Percentiles rank a stretch among this genome's conserved stretches.
phyloP scores from a whole-genome alignment of 2,113 vertebrate genomes.

The pig (Sus scrofa) region DNA sequence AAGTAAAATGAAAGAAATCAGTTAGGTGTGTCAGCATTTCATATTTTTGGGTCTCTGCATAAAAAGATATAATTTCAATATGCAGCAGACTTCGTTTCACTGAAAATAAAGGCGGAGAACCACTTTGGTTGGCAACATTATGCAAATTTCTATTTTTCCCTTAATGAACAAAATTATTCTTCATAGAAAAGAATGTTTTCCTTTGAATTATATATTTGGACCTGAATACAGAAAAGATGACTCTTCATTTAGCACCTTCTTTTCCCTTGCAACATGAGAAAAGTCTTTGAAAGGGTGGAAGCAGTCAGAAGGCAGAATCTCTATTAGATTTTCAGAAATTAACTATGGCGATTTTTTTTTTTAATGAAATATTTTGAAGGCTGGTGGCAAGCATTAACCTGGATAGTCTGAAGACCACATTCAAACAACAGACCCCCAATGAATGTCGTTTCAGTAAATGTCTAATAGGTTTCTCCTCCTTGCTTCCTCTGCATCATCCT shows the following conservation, averaged over 20 bases:
- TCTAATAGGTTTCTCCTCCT: background rate
- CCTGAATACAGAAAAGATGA: background rate
- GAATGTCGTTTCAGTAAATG: background rate
- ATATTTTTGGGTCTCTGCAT: conserved; percentile 5
- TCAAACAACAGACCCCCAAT: background rate
- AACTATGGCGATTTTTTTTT: background rate
- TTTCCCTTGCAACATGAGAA: background rate
- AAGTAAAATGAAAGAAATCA: conserved; percentile 42
- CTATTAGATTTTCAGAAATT: conserved; percentile 5
- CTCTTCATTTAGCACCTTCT: background rate
- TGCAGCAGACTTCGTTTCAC: background rate
- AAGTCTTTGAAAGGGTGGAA: background rate
- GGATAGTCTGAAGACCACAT: background rate
- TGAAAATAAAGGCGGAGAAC: conserved; percentile 41
- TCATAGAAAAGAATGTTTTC: background rate
- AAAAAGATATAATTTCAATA: conserved; percentile 47
- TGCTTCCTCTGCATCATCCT: background rate
- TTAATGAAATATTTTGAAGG: background rate
- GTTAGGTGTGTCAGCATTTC: conserved; percentile 45
- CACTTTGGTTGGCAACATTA: conserved; percentile 2
- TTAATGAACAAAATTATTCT: conserved; percentile 54
- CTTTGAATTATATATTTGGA: background rate
- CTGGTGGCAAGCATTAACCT: background rate
- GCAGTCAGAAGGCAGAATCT: background rate
- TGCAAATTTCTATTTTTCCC: conserved; percentile 35